A percentile compares a stretch with the other conserved stretches of the same genome.
Evolutionary conservation across 2,888 invertebrate species (phyloP).

Genomic region (Caenorhabditis sp.): DNA sequence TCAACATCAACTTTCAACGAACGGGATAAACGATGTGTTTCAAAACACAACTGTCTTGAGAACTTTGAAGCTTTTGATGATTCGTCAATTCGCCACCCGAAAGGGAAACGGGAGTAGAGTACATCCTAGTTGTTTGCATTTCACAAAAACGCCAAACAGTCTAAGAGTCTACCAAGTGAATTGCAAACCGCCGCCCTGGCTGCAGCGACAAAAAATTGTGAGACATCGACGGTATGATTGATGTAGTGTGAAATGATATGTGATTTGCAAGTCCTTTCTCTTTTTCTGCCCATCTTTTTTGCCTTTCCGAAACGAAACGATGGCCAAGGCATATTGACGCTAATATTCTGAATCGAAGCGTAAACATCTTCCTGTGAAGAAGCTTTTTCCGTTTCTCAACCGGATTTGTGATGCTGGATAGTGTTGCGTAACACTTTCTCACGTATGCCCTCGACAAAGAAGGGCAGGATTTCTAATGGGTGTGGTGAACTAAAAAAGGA

Average conservation of each 20-base stretch:
- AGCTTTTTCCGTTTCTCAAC: slow-evolving; percentile 54
- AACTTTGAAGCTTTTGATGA: slow-evolving; percentile 7
- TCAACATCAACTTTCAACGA: slow-evolving; percentile 28
- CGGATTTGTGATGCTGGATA: slow-evolving; percentile 49
- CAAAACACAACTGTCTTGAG: slow-evolving; percentile 31
- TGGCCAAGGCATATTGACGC: slow-evolving; percentile 45
- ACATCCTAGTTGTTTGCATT: slow-evolving; percentile 24
- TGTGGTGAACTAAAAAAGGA: slow-evolving; percentile 42
- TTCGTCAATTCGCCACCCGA: slow-evolving; percentile 27
- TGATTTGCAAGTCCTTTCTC: slow-evolving; percentile 60
- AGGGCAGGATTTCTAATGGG: slow-evolving; percentile 61
- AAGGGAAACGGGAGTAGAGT: slow-evolving; percentile 10
- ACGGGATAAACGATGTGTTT: slow-evolving; percentile 31
- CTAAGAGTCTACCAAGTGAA: neutral
- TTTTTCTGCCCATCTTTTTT: slow-evolving; percentile 34
- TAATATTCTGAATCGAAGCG: slow-evolving; percentile 62
- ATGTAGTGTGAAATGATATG: slow-evolving; percentile 63
- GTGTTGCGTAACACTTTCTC: slow-evolving; percentile 58
- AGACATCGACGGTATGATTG: slow-evolving; percentile 53
- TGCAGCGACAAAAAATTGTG: slow-evolving; percentile 41
- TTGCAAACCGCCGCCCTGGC: slow-evolving; percentile 20
- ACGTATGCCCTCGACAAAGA: slow-evolving; percentile 45
- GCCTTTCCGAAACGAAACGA: slow-evolving; percentile 38
- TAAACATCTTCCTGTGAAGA: slow-evolving; percentile 37
- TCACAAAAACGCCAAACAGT: slow-evolving; percentile 38